A percentile compares a stretch with the other conserved stretches of the same genome.
Conservation (phyloP, 2,888 invertebrate species). For the Achlya flavicornis region DNA sequence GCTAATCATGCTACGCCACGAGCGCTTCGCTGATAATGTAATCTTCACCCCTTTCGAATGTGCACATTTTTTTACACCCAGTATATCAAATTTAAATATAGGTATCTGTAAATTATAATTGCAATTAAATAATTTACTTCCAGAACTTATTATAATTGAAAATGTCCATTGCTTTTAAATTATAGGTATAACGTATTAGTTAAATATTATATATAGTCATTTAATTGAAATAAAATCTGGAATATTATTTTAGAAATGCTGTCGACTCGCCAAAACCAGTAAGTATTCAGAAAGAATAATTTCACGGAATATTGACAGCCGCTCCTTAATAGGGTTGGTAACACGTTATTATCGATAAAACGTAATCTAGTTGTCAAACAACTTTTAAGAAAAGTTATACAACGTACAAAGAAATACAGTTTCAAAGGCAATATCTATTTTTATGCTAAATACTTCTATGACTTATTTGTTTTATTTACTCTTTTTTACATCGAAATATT, state of each 20-base stretch:
- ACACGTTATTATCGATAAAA: neutral
- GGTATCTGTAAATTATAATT: no score
- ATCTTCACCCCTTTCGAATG: no score
- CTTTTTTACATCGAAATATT: no score
- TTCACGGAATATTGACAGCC: neutral
- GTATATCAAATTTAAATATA: no score
- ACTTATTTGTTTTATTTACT: no score
- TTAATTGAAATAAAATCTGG: neutral
- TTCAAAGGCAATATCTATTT: neutral
- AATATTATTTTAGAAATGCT: neutral
- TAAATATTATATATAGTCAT: neutral
- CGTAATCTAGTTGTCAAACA: neutral
- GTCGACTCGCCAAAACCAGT: constrained; percentile 3
- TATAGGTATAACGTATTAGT: neutral
- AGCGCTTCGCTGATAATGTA: no score
- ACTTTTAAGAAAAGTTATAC: neutral
- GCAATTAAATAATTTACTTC: no score
- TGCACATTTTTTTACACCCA: no score
- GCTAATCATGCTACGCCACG: no score
- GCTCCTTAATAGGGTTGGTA: constrained; percentile 5
- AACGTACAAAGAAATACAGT: neutral
- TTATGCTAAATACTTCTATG: no score
- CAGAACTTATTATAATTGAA: no score
- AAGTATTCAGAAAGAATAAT: constrained; percentile 6
- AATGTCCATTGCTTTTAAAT: no score